Evolutionary conservation across 2,888 invertebrate species (phyloP).

Genomic region (Neocrepidodera transversa): DNA sequence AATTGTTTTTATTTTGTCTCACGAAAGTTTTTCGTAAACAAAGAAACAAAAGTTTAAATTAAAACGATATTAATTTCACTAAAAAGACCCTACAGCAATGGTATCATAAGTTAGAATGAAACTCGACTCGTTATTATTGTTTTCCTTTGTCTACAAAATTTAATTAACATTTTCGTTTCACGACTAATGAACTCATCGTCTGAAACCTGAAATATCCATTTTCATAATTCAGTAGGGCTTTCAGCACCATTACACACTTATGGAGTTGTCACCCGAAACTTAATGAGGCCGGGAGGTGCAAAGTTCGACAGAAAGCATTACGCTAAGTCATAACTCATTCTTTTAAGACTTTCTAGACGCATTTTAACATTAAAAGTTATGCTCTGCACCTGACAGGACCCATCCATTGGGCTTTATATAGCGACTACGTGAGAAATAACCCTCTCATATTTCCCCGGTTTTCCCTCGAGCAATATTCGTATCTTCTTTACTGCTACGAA

Average conservation of each 20-base stretch:
- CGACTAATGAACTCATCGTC: constrained; percentile 23
- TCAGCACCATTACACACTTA: constrained; percentile 30
- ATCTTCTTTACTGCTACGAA: constrained; percentile 52
- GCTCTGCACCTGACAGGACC: constrained; percentile 53
- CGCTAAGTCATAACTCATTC: constrained; percentile 35
- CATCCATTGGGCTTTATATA: constrained; percentile 56
- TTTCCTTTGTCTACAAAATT: constrained; percentile 22
- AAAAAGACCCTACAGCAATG: neutral
- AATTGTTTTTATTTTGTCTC: too few species aligned
- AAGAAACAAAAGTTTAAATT: neutral
- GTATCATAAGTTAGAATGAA: constrained; percentile 10
- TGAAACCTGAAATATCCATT: constrained; percentile 34
- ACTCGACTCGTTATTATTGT: constrained; percentile 17
- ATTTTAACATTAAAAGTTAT: constrained; percentile 52
- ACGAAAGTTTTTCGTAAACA: constrained; percentile 7
- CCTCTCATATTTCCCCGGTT: constrained; percentile 55
- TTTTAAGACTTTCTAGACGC: constrained; percentile 40
- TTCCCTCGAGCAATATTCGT: constrained; percentile 58
- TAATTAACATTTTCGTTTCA: constrained; percentile 25
- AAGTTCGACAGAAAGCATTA: constrained; percentile 32
- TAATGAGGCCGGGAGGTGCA: constrained; percentile 34
- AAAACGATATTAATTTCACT: constrained; percentile 6
- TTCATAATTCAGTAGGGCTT: constrained; percentile 38
- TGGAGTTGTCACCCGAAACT: constrained; percentile 31
- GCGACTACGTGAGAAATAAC: constrained; percentile 55